A percentile compares a stretch with the other conserved stretches of the same genome.
These are phyloP conservation scores for Tridacna crocea DNA, from an alignment of 2,888 invertebrate genomes.

Conservation along the genomic window DNA sequence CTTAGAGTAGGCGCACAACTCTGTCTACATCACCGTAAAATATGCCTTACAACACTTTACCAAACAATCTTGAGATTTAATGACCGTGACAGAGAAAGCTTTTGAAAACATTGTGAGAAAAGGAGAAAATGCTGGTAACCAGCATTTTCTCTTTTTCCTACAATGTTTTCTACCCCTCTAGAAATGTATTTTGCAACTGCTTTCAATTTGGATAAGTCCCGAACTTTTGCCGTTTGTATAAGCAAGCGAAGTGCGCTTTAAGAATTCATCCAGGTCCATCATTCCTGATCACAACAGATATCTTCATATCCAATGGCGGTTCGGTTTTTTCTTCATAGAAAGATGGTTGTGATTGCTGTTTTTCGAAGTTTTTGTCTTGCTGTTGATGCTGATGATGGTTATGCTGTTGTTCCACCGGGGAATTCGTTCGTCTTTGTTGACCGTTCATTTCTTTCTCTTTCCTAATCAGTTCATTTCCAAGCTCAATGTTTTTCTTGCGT, in stretches of 20 bases:
- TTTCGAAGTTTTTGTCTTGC: neutral
- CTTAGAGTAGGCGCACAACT: too few species aligned
- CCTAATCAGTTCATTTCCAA: conserved; percentile 38
- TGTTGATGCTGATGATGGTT: neutral
- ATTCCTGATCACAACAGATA: conserved; percentile 55
- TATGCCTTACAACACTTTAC: too few species aligned
- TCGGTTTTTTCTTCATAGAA: conserved; percentile 58
- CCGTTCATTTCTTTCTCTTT: conserved; percentile 23
- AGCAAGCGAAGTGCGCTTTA: neutral
- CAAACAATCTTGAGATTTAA: too few species aligned
- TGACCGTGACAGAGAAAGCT: too few species aligned
- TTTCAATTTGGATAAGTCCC: too few species aligned
- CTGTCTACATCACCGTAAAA: too few species aligned
- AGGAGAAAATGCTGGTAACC: too few species aligned
- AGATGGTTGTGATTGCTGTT: conserved; percentile 15
- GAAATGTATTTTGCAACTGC: too few species aligned
- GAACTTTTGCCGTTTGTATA: too few species aligned
- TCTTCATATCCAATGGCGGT: conserved; percentile 60
- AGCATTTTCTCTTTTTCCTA: too few species aligned
- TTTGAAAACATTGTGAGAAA: too few species aligned
- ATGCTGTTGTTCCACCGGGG: conserved; percentile 5
- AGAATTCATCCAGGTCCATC: conserved; percentile 27
- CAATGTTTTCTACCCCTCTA: too few species aligned
- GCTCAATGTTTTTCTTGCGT: conserved; percentile 48
- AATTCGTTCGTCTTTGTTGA: conserved; percentile 2